Percentiles rank a stretch among this genome's conserved stretches.
Evolutionary conservation across 2,113 vertebrate genomes (phyloP).

Genomic region (Danionella cerebrum): DNA sequence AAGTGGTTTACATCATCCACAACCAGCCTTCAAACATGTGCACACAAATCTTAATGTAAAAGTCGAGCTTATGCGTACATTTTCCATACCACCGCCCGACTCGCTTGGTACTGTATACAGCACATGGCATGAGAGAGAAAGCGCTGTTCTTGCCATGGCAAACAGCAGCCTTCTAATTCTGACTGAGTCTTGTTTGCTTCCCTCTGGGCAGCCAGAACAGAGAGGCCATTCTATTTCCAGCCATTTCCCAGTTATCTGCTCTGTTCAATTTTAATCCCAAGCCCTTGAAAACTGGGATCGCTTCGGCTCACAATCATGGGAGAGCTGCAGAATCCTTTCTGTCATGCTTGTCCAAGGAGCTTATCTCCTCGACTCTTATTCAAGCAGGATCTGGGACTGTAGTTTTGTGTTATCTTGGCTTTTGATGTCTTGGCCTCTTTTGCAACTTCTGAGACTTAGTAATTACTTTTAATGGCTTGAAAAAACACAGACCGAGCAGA

Average conservation of each 20-base stretch:
- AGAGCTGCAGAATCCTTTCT: slow-evolving; percentile 7
- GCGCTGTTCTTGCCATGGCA: not conserved
- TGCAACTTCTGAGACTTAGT: slow-evolving; percentile 15
- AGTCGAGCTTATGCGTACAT: not conserved
- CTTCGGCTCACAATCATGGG: slow-evolving; percentile 1
- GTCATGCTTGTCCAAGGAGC: slow-evolving; percentile 18
- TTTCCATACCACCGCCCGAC: not conserved
- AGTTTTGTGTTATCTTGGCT: slow-evolving; percentile 23
- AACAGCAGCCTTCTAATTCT: not conserved
- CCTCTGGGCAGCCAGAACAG: slow-evolving; percentile 2
- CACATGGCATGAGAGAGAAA: not conserved
- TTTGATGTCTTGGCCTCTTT: slow-evolving; percentile 24
- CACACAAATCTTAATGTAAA: not conserved
- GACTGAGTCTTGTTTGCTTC: not conserved
- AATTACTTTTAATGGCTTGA: slow-evolving; percentile 21
- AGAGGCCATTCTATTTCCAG: slow-evolving; percentile 19
- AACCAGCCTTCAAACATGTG: not conserved
- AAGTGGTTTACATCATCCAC: not conserved
- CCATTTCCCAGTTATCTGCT: slow-evolving; percentile 21
- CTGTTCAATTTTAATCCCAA: slow-evolving; percentile 18
- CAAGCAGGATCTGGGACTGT: slow-evolving; percentile 21
- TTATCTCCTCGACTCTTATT: slow-evolving; percentile 16
- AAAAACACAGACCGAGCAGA: not conserved
- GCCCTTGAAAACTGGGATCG: slow-evolving; percentile 16
- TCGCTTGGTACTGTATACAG: not conserved